Conservation (phyloP, 2,797 vertebrate genomes). For the Falco novaeseelandiae region DNA sequence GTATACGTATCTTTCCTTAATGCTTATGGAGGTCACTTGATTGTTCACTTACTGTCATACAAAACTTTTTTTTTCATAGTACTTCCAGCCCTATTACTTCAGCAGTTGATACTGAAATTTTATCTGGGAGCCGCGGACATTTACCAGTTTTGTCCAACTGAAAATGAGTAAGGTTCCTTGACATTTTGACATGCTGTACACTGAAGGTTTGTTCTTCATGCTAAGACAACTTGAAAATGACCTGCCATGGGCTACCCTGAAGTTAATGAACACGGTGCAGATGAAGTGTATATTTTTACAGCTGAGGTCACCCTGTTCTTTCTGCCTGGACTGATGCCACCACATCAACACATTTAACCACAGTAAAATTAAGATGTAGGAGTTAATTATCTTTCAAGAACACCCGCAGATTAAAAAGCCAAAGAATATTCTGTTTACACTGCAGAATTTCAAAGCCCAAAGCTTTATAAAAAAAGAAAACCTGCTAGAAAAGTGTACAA, state of each 20-base stretch:
- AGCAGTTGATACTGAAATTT: neutral
- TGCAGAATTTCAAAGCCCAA: neutral
- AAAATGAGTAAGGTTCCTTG: neutral
- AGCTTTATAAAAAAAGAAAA: neutral
- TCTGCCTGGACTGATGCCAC: neutral
- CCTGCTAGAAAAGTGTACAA: neutral
- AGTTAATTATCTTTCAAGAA: neutral
- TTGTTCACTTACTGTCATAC: neutral
- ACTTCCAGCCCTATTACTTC: neutral
- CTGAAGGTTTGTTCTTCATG: neutral
- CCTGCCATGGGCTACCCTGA: neutral
- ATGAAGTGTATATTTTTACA: neutral
- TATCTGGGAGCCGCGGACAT: neutral
- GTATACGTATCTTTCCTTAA: neutral
- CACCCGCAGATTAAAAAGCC: neutral
- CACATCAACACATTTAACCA: neutral
- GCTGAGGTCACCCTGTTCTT: neutral
- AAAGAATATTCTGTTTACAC: neutral
- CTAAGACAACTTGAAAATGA: neutral
- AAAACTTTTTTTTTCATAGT: neutral
- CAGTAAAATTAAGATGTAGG: neutral
- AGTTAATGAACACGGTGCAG: neutral
- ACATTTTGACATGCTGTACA: neutral
- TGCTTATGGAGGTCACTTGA: neutral
- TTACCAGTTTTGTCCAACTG: neutral